Evolutionary conservation across 1,140 invertebrate species (phyloP), one percentile per base, ranked within the genome.

Genomic region (Manduca sexta): DNA sequence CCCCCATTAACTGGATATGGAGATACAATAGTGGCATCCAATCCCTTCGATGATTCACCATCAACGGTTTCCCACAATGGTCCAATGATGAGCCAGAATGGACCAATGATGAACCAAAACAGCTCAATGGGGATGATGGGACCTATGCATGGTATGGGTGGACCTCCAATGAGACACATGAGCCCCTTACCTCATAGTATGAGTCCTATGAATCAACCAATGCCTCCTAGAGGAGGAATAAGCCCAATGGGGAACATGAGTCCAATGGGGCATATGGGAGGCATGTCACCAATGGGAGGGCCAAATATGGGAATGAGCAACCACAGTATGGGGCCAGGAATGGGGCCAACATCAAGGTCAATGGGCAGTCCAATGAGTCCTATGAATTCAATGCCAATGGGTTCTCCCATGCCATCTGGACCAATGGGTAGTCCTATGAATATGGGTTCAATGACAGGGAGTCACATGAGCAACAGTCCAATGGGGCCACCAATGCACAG

Each of bases 1-100:
- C 94, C 94, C 17, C 95, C 94, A 10, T 92, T 94, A 18, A 90
- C 93, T 34, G 94, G 94, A 43, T 97, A 95, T 84, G 95, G 95
- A 33, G 95, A 97, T 70, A 97, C 95, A 37, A 96, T 98, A 69
- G 91, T 97, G 52, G 96, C 95, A 29, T 96, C 94, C 45, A 98
- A 98, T 87, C 96, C 96, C 17, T 98, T 98, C 85, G 97, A 98
- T 84, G 97, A 98, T 69, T 94, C 93, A 8, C 94, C 95, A 15
- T 82, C 79, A 35, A 89, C 91, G 84, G 67, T 90, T 62, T 84
- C 88, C 75, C 77, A 86, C 86, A 63, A 88, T 84, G 74, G 89
- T 63, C 88, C 88, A 34, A 91, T 90, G 84, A 91, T 92, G 84
- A 87, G 84, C 63, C 88, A 88, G 53, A 88, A 88, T 67, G 85